Percentiles rank a stretch among this genome's conserved stretches.
These are phyloP conservation scores for Helicoverpa armigera DNA, from an alignment of 1,140 invertebrate genomes.

Conservation along the genomic window DNA sequence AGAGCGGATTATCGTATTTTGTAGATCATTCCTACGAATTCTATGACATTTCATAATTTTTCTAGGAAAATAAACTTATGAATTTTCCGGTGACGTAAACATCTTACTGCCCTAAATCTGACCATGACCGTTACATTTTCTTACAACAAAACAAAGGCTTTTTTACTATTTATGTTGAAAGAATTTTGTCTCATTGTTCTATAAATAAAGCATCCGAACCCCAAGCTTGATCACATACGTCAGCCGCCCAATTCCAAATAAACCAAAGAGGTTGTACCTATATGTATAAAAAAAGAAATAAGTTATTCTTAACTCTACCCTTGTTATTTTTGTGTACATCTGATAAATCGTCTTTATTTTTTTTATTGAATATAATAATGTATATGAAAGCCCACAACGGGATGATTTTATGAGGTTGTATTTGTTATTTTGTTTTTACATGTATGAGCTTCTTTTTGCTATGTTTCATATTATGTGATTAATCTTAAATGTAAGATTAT, in stretches of 20 bases:
- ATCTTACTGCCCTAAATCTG: too few relatives aligned
- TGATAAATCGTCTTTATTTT: conserved; percentile 8
- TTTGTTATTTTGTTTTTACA: conserved; percentile 6
- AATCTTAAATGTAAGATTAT: too few relatives aligned
- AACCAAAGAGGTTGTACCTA: neutral
- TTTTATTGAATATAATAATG: conserved; percentile 13
- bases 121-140: too few relatives aligned
- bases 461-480: too few relatives aligned
- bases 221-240: conserved; percentile 10
- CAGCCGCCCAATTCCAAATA: conserved; percentile 2
- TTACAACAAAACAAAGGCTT: too few relatives aligned
- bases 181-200: neutral
- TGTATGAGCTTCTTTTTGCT: neutral
- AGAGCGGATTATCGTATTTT: too few relatives aligned
- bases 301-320: conserved; percentile 7
- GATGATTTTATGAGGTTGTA: conserved; percentile 10
- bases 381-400: neutral
- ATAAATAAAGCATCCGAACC: neutral
- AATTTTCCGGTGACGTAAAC: too few relatives aligned
- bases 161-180: too few relatives aligned
- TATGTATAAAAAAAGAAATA: conserved; percentile 2
- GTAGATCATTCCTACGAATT: too few relatives aligned
- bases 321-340: conserved; percentile 8
- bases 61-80: too few relatives aligned
- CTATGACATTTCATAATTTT: too few relatives aligned